Evolutionary conservation across 1,140 invertebrate genomes (phyloP).

Genomic region (Chironomus tepperi): DNA sequence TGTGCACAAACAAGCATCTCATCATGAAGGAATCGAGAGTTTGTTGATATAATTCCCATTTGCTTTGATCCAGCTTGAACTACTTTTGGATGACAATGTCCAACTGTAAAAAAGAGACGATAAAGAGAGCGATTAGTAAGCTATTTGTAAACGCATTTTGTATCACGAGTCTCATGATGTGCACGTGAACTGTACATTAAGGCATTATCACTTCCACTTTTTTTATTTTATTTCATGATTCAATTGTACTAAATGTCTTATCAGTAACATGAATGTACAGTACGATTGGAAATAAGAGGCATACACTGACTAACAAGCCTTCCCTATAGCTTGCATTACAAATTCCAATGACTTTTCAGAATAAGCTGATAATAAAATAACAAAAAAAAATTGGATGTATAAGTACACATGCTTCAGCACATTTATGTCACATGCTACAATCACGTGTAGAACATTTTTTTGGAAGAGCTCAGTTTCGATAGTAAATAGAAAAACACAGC

Average conservation of each 20-base stretch:
- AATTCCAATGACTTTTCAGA: not conserved
- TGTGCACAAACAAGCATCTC: slow-evolving; percentile 87
- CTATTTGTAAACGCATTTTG: slow-evolving; percentile 6
- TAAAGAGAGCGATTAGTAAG: slow-evolving; percentile 26
- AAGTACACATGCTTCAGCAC: not conserved
- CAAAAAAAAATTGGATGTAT: not conserved
- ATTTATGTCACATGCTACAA: not conserved
- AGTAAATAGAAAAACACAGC: too few species aligned
- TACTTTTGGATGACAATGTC: slow-evolving; percentile 92
- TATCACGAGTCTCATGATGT: not conserved
- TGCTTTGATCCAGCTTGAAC: slow-evolving; percentile 80
- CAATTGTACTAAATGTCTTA: not conserved
- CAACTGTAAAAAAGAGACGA: slow-evolving; percentile 80
- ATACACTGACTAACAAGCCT: not conserved
- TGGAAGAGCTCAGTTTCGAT: too few species aligned
- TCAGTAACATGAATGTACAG: not conserved
- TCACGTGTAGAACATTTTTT: not conserved
- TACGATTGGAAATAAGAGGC: not conserved
- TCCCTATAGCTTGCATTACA: not conserved
- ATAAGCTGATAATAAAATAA: not conserved
- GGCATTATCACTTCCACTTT: not conserved
- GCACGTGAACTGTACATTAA: slow-evolving; percentile 20
- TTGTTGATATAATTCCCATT: slow-evolving; percentile 84
- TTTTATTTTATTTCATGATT: too few species aligned
- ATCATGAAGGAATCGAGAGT: slow-evolving; percentile 92